Conservation (phyloP, 2,113 vertebrate species). For the Sminthopsis crassicaudata region DNA sequence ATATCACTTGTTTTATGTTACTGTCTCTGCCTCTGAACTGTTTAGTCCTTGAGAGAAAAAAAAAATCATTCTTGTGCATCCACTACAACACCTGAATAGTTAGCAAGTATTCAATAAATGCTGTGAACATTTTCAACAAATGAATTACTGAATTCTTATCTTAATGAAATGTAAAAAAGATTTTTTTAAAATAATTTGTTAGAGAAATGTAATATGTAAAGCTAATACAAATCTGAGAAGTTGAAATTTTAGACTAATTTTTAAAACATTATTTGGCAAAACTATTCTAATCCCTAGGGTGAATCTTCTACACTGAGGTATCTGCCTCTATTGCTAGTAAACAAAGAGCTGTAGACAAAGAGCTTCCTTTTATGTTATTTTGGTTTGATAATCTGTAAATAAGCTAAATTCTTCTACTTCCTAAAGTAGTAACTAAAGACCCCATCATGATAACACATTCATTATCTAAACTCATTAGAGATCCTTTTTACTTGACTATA, state of each 20-base stretch:
- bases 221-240: slow-evolving; percentile 25
- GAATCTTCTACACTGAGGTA: slow-evolving; percentile 27
- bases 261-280: slow-evolving; percentile 48
- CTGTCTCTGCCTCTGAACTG: neutral
- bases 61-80: neutral
- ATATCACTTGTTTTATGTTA: neutral
- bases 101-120: neutral
- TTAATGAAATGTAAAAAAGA: slow-evolving; percentile 14
- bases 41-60: neutral
- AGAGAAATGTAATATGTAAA: slow-evolving; percentile 16
- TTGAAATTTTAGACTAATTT: slow-evolving; percentile 34
- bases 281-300: slow-evolving; percentile 37
- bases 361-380: slow-evolving; percentile 37
- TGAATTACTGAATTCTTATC: slow-evolving; percentile 23
- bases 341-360: slow-evolving; percentile 35
- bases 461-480: neutral
- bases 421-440: neutral
- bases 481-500: neutral
- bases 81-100: neutral
- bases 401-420: neutral
- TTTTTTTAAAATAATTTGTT: neutral
- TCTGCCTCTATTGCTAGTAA: neutral
- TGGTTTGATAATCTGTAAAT: slow-evolving; percentile 48
- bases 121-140: slow-evolving; percentile 28
- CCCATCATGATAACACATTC: neutral